Evolutionary conservation across 2,888 invertebrate species (phyloP).

Genomic region (Carpatolechia fugitivella): DNA sequence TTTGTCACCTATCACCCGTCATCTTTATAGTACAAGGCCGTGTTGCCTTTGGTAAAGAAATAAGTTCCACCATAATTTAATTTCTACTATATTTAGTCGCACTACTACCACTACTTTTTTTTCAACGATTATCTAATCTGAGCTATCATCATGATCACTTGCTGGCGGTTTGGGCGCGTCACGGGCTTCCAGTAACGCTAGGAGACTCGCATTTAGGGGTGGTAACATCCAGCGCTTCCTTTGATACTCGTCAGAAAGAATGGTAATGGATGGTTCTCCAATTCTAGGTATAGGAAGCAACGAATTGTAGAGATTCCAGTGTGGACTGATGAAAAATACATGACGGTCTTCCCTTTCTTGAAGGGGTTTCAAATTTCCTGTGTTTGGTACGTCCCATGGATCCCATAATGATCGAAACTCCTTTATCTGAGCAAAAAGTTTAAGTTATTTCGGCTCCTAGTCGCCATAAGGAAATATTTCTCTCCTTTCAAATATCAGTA

Average conservation of each 20-base stretch:
- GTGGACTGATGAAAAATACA: slow-evolving; percentile 77
- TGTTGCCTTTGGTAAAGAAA: too few relatives aligned
- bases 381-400: slow-evolving; percentile 69
- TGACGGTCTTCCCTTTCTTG: slow-evolving; percentile 61
- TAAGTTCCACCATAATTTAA: too few relatives aligned
- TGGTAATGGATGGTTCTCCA: slow-evolving; percentile 56
- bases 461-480: too few relatives aligned
- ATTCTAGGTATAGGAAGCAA: slow-evolving; percentile 62
- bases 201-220: slow-evolving; percentile 41
- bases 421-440: slow-evolving; percentile 60
- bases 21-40: too few relatives aligned
- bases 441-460: neutral
- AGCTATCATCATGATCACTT: too few relatives aligned
- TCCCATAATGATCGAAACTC: slow-evolving; percentile 76
- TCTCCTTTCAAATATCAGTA: too few relatives aligned
- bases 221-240: slow-evolving; percentile 54
- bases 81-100: too few relatives aligned
- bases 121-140: too few relatives aligned
- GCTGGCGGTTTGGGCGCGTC: neutral
- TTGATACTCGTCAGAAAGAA: slow-evolving; percentile 53
- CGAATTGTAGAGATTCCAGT: slow-evolving; percentile 71
- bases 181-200: neutral
- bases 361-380: slow-evolving; percentile 74
- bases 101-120: too few relatives aligned
- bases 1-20: too few relatives aligned